Base-by-base conservation (phyloP, 2,113 vertebrate species). In the Zosterops lateralis region DNA sequence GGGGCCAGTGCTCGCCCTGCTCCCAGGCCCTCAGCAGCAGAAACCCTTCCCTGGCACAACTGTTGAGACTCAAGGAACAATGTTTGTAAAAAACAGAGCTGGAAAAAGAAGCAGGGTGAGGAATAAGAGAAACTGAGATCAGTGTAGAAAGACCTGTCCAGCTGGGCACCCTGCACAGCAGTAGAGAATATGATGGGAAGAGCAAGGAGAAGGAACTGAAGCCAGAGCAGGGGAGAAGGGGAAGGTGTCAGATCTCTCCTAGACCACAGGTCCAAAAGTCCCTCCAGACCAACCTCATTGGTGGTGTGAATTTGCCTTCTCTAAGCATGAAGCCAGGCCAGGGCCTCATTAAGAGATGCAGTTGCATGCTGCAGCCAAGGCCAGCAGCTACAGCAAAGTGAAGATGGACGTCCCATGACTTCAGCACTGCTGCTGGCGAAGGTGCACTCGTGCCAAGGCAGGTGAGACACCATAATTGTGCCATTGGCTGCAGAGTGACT, bases 261-360 rank as follows among this genome's bases (percentile, higher is more conserved):
- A 26, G 24, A 32, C 31, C 58, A 45, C 0, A 0, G 8, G 31
- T 85, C 29, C 16, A 11, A 17, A 68, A 68, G n/a, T 51, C 28
- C 28, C 29, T 57, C 36, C 44, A 34, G 64, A 57, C 4, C 1
- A 3, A 4, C 51, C 24, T 62, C 51, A 45, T 0, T 0, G 6
- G 20, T 72, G 26, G 4, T 45, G 28, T 19, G 34, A 29, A 51
- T 57, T 78, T 19, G 62, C 13, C 31, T 54, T 32, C 26, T 32
- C 31, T 34, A 20, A 2, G 36, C 22, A 5, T 3, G 14, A 60
- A 62, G 51, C 29, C 38, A 50, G 47, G 12, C 60, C 6, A 56
- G 24, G 6, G 15, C 24, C 61, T 71, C 22, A 31, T 18, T 7
- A 57, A 42, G 48, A 58, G 26, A 50, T 3, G 38, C 61, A 65